Evolutionary conservation across 2,797 vertebrate species (phyloP).

Genomic region (Sebastes dallii): DNA sequence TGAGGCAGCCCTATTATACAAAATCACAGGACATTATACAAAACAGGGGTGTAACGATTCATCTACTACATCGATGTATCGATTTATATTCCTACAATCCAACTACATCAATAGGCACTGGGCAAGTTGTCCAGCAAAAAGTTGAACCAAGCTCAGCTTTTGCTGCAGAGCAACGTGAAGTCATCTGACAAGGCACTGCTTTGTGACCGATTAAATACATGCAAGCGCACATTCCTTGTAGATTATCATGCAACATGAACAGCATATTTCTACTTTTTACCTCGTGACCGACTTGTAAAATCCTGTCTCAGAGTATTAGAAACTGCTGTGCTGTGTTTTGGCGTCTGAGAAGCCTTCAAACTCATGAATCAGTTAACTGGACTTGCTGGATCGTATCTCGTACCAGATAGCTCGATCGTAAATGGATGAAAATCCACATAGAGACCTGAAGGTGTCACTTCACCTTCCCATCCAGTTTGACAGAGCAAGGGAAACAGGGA

Average conservation of each 20-base stretch:
- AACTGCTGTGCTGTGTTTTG: background rate
- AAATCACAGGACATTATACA: background rate
- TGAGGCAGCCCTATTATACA: background rate
- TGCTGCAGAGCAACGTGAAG: background rate
- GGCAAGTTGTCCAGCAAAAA: background rate
- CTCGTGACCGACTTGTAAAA: background rate
- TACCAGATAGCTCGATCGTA: no score
- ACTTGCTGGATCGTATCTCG: background rate
- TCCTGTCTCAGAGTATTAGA: background rate
- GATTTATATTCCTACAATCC: no score
- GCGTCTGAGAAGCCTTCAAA: background rate
- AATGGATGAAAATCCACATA: no score
- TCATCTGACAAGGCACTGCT: background rate
- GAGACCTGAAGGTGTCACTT: background rate
- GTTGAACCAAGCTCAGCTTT: background rate
- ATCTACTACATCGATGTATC: no score
- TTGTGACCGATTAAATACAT: constrained; percentile 1
- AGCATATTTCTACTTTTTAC: background rate
- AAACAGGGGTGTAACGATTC: no score
- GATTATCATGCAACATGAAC: background rate
- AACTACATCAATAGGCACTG: no score
- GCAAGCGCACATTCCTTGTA: constrained; percentile 4
- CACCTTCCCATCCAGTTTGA: background rate
- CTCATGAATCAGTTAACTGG: background rate
- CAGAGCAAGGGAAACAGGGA: background rate